Percentiles rank a stretch among this genome's conserved stretches.
phyloP scores from a whole-genome alignment of 2,113 vertebrate species.

The Poicephalus meyeri region DNA sequence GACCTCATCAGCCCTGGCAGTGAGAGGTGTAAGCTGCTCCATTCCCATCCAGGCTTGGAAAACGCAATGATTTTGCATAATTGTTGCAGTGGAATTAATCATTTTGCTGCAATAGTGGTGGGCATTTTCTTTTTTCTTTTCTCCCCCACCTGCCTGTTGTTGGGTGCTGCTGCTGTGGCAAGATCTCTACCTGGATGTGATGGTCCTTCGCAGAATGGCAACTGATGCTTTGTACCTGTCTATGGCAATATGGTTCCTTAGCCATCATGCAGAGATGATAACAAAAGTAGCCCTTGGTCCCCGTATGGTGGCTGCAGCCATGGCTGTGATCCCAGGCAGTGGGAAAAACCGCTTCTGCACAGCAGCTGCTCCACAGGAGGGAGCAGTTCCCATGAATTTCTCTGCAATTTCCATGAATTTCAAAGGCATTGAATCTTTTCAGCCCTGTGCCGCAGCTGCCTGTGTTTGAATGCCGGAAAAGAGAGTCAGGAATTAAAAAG shows the following conservation, averaged over 20 bases:
- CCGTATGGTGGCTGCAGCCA: neutral
- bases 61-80: neutral
- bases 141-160: neutral
- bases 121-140: neutral
- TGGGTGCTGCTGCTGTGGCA: neutral
- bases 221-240: neutral
- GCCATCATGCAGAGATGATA: fast-evolving
- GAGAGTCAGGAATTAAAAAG: neutral
- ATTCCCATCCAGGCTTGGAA: neutral
- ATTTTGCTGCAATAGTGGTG: neutral
- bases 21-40: fast-evolving
- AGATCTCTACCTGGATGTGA: fast-evolving
- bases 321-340: fast-evolving
- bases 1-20: neutral
- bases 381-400: constrained; percentile 38
- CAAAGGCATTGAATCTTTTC: neutral
- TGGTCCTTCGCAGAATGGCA: neutral
- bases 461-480: neutral
- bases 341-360: neutral
- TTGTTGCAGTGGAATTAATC: neutral
- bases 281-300: neutral
- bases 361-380: constrained; percentile 60
- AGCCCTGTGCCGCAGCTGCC: neutral
- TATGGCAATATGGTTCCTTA: fast-evolving
- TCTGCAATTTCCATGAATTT: neutral